Conservation (phyloP, 2,113 vertebrate genomes). For the Tenebrosternarchus preto region DNA sequence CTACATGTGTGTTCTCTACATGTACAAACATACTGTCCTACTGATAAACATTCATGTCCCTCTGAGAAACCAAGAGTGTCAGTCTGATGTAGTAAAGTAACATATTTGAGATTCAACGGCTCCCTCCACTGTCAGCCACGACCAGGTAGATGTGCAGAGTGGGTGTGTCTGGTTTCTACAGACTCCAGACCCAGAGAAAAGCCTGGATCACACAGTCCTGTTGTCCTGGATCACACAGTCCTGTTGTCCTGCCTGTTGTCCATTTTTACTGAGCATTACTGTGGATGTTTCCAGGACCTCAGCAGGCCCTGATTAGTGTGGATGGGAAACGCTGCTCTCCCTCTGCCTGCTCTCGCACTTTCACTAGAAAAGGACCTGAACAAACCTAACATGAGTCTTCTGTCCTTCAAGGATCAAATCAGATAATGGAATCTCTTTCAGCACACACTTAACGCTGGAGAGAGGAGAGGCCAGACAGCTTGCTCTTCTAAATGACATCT, state of each 20-base stretch:
- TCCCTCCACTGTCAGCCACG: too few relatives aligned
- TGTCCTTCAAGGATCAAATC: constrained; percentile 53
- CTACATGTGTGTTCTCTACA: too few relatives aligned
- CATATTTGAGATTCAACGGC: too few relatives aligned
- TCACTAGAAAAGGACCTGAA: constrained; percentile 18
- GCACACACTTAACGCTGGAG: constrained; percentile 44
- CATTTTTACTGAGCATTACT: background rate
- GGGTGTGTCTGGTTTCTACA: too few relatives aligned
- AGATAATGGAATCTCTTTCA: constrained; percentile 63
- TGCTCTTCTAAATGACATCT: constrained; percentile 53
- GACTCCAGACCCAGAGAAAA: background rate
- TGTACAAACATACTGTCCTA: too few relatives aligned
- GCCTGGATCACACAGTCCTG: too few relatives aligned
- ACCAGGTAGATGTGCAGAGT: too few relatives aligned
- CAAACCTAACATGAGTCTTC: constrained; percentile 52
- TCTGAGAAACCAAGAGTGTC: too few relatives aligned
- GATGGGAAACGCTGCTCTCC: background rate
- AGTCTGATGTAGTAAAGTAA: too few relatives aligned
- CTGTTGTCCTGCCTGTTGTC: background rate
- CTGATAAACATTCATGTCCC: too few relatives aligned
- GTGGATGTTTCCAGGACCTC: constrained; percentile 13
- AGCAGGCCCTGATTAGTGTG: constrained; percentile 12
- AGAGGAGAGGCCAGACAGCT: constrained; percentile 52
- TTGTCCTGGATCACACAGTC: too few relatives aligned
- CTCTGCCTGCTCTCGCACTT: background rate